These are phyloP conservation scores for Thumatha senex DNA, from an alignment of 2,888 invertebrate species.

Conservation along the genomic window DNA sequence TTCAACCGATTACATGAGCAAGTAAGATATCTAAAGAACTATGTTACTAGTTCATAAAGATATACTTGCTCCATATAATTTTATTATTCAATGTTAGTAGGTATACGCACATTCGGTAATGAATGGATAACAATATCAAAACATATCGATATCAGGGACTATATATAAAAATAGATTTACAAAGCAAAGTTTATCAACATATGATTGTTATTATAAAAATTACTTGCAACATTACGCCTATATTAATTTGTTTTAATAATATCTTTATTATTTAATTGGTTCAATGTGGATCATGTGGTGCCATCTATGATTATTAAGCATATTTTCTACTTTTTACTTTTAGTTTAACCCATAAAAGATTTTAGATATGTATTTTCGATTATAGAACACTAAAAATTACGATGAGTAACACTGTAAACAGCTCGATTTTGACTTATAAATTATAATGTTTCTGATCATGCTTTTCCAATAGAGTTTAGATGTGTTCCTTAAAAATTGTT, in stretches of 20 bases:
- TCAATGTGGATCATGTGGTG: background rate
- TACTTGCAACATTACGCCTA: background rate
- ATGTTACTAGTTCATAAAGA: constrained; percentile 8
- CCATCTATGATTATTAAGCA: background rate
- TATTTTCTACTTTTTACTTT: background rate
- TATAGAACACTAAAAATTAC: too few species aligned
- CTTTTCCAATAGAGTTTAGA: too few species aligned
- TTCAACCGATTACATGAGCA: background rate
- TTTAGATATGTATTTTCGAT: background rate
- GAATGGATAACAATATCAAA: constrained; percentile 15
- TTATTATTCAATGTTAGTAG: constrained; percentile 9
- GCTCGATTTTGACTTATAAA: too few species aligned
- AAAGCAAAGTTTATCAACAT: constrained; percentile 8
- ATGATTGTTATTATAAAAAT: constrained; percentile 2
- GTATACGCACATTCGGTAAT: constrained; percentile 10
- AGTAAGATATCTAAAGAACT: constrained; percentile 24
- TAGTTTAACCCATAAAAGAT: background rate
- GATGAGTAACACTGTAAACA: too few species aligned
- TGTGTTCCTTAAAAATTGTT: too few species aligned
- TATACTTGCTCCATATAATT: constrained; percentile 14
- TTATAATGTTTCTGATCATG: too few species aligned
- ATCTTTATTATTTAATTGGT: background rate
- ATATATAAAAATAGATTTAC: constrained; percentile 12
- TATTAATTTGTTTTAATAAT: background rate
- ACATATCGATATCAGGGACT: background rate